Conservation (phyloP, 1,140 invertebrate genomes). For the Brachionus calyciflorus region DNA sequence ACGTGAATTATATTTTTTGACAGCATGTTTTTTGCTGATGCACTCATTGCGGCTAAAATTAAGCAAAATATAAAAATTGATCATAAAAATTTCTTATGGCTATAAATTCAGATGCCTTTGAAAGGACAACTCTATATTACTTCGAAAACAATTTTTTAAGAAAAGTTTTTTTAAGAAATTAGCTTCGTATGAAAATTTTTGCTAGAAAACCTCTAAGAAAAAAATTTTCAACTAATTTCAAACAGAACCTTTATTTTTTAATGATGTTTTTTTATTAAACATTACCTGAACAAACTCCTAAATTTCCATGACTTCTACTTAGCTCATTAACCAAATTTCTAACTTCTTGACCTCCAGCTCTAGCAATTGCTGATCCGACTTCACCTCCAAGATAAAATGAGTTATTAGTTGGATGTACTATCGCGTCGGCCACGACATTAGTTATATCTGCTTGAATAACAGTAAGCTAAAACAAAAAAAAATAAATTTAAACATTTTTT, state of each 20-base stretch:
- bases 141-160: too few species aligned
- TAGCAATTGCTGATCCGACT: conserved; percentile 63
- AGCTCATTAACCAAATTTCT: conserved; percentile 62
- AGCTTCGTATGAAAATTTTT: too few species aligned
- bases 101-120: too few species aligned
- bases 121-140: too few species aligned
- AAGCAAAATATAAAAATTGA: too few species aligned
- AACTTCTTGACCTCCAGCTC: conserved; percentile 63
- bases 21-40: conserved; percentile 14
- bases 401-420: conserved; percentile 64
- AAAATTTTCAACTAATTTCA: too few species aligned
- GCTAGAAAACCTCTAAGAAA: too few species aligned
- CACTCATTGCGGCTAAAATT: conserved; percentile 22
- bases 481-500: too few species aligned
- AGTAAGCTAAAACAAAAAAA: conserved; percentile 57
- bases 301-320: conserved; percentile 56
- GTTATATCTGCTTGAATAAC: conserved; percentile 65
- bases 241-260: too few species aligned
- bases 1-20: conserved; percentile 63
- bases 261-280: too few species aligned
- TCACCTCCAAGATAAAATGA: conserved; percentile 63
- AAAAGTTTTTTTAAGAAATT: too few species aligned
- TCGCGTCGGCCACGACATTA: conserved; percentile 63
- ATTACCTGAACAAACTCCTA: conserved; percentile 60
- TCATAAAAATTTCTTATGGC: too few species aligned